Base-by-base conservation (phyloP, 2,888 invertebrate genomes). In the Steinernema scapterisci region DNA sequence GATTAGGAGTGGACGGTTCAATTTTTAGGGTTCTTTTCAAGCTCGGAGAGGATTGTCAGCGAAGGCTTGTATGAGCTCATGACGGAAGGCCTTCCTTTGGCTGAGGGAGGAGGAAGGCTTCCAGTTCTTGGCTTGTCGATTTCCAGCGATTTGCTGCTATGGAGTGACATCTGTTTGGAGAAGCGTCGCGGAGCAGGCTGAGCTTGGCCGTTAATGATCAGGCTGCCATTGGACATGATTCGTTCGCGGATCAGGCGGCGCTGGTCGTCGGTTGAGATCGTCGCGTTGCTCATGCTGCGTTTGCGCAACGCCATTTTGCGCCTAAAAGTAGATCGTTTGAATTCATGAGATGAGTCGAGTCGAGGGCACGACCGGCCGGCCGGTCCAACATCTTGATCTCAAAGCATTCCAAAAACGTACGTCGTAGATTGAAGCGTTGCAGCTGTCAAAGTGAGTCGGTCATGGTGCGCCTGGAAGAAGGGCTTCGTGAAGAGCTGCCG, bases 191-290 rank as follows among this genome's bases (percentile, higher is more conserved):
- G 71, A 3, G 44, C 71, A 9, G 38, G 71, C 27, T 25, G 19
- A 31, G 44, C 45, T n/a, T 48, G 19, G 3, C 46, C 71, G 71
- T 25, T 48, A 45, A 25, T 16, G 25, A 71, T 27, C 44, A 45
- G 16, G 45, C 45, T 71, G n/a, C 45, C 51, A 27, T 27, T 76
- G 44, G 74, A 73, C 72, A 78, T 76, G 72, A 71, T 73, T 71
- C 77, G 75, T 75, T 78, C 73, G 76, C 19, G 74, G 72, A 31
- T 63, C 16, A 63, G 63, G 31, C 63, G 63, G 1, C 27, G 63
- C n/a, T 63, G 63, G 38, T 63, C 63, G 19, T 63, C 63, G 16
- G 63, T 63, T 27, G 63, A 63, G 63, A 63, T 31, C 31, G 63
- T 63, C 16, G 13, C 63, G 63, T 63, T 63, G 38, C 63, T 63